Base-by-base conservation (phyloP, 1,140 invertebrate genomes). In the Lasioglossum baleicum region DNA sequence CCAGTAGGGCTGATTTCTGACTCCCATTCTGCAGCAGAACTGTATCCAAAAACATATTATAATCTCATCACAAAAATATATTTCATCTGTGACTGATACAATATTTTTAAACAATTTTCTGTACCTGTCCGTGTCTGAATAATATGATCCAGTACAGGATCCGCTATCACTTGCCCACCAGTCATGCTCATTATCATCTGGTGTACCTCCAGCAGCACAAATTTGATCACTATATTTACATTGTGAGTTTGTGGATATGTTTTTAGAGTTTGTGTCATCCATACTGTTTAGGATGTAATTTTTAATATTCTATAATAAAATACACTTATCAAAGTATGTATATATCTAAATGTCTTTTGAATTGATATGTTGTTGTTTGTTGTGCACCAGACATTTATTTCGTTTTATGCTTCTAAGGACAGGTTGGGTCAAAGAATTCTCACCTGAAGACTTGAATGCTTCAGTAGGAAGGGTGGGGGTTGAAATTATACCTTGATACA, bases 1-100 rank as follows among this genome's bases (percentile, higher is more conserved):
- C 95, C 95, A 74, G 92, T 93, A 63, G 94, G 90, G 67, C 90
- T 92, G 35, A 95, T 91, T 84, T 94, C 93, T 7, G 94, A 93
- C 89, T 95, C 95, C 95, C 95, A 95, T 91, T 95, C 95, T 56
- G 93, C 94, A 67, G 94, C 93, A n/a, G 94, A 95, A 88, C 95
- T 95, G 68, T 60, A n/a, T 75, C 56, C 63, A 68, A 26, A 76
- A 75, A 81, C 51, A 53, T 13, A 44, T 75, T 35, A 11, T 48
- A 63, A 70, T 44, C 15, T 26, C 40, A 73, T 56, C 44, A 26
- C 17, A 58, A 65, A n/a, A 58, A 65, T 35, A 71, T 79, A 20
- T 63, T 75, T 64, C 10, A 53, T 72, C 5, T 17, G 7, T 51
- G 65, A 69, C 40, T 20, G 31, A 42, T 35, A 22, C n/a, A 26